Base-by-base conservation (phyloP, 1,140 invertebrate genomes). In the Drosophila nasuta region DNA sequence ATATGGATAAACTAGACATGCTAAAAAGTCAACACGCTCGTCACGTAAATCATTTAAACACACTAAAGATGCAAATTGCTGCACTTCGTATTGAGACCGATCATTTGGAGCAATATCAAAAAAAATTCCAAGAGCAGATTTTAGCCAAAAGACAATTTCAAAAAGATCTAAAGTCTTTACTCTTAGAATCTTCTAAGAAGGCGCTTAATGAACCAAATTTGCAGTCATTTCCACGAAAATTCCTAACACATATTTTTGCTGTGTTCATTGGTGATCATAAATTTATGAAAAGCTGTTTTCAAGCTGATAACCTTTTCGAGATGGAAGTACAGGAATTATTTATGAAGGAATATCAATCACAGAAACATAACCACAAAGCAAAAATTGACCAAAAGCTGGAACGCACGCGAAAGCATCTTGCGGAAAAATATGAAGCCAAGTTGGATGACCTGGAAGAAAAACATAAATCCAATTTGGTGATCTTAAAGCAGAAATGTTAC, bases 221-320 rank as follows among this genome's bases (percentile, higher is more conserved):
- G 1, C 48, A n/a, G 4, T 45, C 41, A 5, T 89, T 89, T 58
- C 85, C 86, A 5, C 5, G 51, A 0, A 10, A 52, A 2, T 49
- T 89, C 38, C 15, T 89, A 15, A 35, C 70, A 1, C 52, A 67
- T 41, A 56, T 85, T 1, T 85, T 89, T 33, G 10, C 8, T 1
- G 5, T 25, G 0, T 72, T 89, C n/a, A 2, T 13, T 0, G 60
- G 52, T 15, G 86, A 89, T 49, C 10, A 52, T 1, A 13, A 57
- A 2, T 62, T 89, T 0, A 57, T 5, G 25, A 15, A 64, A n/a
- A 68, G 79, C 6, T 81, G 83, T 1, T 30, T 41, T 3, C 17
- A 62, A 8, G 1, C 79, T 1, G 86, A 89, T 35, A 2, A 8
- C 0, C 64, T 89, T n/a, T 51, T 90, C 4, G 5, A 3, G 1